A percentile compares a stretch with the other conserved stretches of the same genome.
Evolutionary conservation across 2,113 vertebrate genomes (phyloP).

Genomic region (Oreotragus oreotragus): DNA sequence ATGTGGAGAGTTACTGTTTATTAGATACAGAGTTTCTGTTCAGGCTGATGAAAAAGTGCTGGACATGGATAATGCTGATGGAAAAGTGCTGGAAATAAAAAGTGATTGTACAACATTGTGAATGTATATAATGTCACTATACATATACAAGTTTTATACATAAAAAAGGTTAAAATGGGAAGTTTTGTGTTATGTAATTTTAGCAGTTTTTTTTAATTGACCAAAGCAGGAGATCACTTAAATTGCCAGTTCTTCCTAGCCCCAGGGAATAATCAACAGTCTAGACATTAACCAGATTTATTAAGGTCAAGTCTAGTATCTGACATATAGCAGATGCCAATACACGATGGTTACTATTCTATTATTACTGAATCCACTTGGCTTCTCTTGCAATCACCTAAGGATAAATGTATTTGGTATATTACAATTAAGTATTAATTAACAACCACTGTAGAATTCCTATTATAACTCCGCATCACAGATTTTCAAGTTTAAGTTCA

Average conservation of each 20-base stretch:
- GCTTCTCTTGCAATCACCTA: background rate
- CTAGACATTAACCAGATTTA: background rate
- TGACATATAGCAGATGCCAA: background rate
- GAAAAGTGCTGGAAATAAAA: background rate
- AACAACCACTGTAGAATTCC: background rate
- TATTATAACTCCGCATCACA: background rate
- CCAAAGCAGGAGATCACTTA: background rate
- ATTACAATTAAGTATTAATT: constrained; percentile 53
- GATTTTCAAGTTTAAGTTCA: constrained; percentile 42
- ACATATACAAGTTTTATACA: background rate
- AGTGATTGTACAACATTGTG: background rate
- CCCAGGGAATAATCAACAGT: background rate
- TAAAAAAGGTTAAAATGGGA: background rate
- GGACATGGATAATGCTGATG: background rate
- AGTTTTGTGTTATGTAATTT: background rate
- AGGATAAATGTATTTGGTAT: background rate
- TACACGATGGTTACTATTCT: background rate
- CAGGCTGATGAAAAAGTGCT: background rate
- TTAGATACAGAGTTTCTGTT: background rate
- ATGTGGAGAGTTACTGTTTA: background rate
- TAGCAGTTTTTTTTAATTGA: background rate
- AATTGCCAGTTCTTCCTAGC: background rate
- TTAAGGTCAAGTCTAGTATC: background rate
- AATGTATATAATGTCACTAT: background rate
- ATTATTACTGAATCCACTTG: background rate